Evolutionary conservation across 2,113 vertebrate genomes (phyloP).

Genomic region (Vombatus ursinus): DNA sequence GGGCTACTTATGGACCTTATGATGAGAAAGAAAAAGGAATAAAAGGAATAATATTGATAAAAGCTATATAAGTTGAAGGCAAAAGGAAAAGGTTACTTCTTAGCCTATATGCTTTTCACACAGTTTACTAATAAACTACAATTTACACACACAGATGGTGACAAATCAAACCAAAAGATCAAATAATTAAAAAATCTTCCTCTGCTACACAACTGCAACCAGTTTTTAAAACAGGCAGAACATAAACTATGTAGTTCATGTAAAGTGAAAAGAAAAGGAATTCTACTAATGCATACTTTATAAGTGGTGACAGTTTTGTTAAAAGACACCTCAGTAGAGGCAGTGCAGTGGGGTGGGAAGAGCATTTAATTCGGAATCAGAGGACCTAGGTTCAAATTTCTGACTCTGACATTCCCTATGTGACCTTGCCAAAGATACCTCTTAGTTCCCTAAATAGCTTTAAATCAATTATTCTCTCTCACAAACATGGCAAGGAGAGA

Average conservation of each 20-base stretch:
- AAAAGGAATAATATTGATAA: background rate
- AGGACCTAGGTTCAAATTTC: background rate
- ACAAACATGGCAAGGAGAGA: background rate
- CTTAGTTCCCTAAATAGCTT: background rate
- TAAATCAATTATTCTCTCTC: background rate
- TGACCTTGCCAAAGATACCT: background rate
- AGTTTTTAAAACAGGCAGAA: background rate
- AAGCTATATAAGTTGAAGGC: background rate
- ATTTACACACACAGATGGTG: conserved; percentile 40
- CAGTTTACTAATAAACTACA: background rate
- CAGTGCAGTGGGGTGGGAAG: background rate
- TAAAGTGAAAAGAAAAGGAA: conserved; percentile 28
- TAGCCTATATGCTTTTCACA: background rate
- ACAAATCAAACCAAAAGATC: conserved; percentile 50
- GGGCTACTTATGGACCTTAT: background rate
- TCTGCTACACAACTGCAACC: background rate
- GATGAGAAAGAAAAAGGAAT: background rate
- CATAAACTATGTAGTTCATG: conserved; percentile 21
- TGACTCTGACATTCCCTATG: background rate
- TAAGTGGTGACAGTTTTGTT: background rate
- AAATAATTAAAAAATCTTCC: conserved; percentile 17
- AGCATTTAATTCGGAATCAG: background rate
- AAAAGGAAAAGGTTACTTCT: background rate
- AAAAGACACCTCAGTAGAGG: background rate
- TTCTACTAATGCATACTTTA: background rate